Conservation (phyloP, 2,797 vertebrate species). For the Hypotaenidia okinawae region DNA sequence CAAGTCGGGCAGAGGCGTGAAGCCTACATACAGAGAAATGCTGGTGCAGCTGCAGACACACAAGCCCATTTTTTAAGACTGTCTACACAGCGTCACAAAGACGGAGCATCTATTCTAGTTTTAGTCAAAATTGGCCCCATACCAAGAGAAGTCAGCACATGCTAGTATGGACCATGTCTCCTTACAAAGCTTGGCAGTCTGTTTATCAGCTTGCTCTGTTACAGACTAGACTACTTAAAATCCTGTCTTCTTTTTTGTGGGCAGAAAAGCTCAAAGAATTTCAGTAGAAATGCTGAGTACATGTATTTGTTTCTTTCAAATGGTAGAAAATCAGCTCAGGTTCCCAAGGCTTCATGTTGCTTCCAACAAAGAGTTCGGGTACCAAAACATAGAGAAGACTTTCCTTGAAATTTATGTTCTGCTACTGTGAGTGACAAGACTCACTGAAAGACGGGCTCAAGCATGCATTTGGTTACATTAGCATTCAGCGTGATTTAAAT, state of each 20-base stretch:
- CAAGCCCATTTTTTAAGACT: not conserved
- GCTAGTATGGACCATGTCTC: not conserved
- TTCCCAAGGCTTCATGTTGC: not conserved
- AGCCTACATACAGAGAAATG: not conserved
- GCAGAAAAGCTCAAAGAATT: not conserved
- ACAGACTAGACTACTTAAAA: not conserved
- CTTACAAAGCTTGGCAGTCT: not conserved
- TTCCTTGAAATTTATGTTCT: not conserved
- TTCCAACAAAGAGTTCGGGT: not conserved
- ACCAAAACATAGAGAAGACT: not conserved
- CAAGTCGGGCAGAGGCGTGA: not conserved
- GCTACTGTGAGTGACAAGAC: not conserved
- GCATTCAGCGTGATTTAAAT: not conserved
- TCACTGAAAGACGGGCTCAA: not conserved
- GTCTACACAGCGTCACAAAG: not conserved
- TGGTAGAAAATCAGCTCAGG: not conserved
- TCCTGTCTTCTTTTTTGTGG: not conserved
- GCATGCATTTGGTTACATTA: not conserved
- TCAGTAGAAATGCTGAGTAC: not conserved
- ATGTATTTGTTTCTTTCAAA: not conserved
- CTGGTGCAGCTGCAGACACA: not conserved
- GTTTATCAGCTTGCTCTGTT: not conserved
- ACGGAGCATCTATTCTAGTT: not conserved
- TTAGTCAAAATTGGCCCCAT: not conserved
- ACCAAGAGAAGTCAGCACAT: not conserved